These are phyloP conservation scores for Hoplostethus mediterraneus DNA, from an alignment of 2,797 vertebrate species.

Conservation along the genomic window DNA sequence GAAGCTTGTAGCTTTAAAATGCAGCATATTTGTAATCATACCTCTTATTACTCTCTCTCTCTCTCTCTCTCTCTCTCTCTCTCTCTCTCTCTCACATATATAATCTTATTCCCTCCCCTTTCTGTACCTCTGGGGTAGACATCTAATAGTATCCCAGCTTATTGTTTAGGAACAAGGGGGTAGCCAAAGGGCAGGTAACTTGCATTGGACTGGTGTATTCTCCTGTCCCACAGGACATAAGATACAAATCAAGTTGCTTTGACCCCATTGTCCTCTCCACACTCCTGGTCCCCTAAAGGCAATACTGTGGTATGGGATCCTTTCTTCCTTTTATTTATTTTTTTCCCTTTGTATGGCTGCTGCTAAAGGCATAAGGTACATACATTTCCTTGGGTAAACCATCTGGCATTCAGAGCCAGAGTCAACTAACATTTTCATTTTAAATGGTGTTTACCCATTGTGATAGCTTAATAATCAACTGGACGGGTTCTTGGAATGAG, in stretches of 20 bases:
- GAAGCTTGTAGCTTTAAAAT: background rate
- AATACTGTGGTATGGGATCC: slow-evolving; percentile 72
- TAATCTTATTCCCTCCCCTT: slow-evolving; percentile 46
- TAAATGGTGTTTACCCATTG: slow-evolving; percentile 77
- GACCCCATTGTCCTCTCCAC: slow-evolving; percentile 85
- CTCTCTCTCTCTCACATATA: slow-evolving; percentile 37
- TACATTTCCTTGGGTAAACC: slow-evolving; percentile 83
- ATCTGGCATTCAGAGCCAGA: slow-evolving; percentile 52
- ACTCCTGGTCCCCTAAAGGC: slow-evolving; percentile 81
- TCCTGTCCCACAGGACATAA: slow-evolving; percentile 78
- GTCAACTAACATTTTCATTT: slow-evolving; percentile 76
- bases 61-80: background rate
- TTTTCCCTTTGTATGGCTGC: slow-evolving; percentile 73
- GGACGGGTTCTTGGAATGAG: slow-evolving; percentile 41
- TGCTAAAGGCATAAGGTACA: slow-evolving; percentile 77
- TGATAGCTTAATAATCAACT: slow-evolving; percentile 67
- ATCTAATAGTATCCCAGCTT: slow-evolving; percentile 74
- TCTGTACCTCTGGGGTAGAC: slow-evolving; percentile 65
- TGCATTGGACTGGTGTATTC: slow-evolving; percentile 80
- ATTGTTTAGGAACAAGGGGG: slow-evolving; percentile 81
- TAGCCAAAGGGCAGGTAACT: slow-evolving; percentile 82
- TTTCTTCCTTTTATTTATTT: slow-evolving; percentile 82
- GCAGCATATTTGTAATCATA: slow-evolving; percentile 24
- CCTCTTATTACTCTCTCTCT: slow-evolving; percentile 21
- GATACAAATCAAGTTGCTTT: slow-evolving; percentile 87